A percentile compares a stretch with the other conserved stretches of the same genome.
These are phyloP conservation scores for Leptopilina drosophilae DNA, from an alignment of 2,888 invertebrate species.

Conservation along the genomic window DNA sequence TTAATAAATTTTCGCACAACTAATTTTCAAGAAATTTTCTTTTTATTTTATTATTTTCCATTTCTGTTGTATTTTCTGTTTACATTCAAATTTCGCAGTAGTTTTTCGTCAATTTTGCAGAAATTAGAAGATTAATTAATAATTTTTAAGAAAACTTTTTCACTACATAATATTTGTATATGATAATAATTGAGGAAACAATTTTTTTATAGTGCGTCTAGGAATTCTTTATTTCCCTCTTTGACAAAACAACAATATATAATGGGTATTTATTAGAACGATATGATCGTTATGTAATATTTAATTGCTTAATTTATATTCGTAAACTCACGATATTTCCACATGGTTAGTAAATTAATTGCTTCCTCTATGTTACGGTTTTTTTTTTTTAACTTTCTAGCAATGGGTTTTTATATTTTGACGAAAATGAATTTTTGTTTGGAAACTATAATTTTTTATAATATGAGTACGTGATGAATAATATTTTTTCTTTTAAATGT, in stretches of 20 bases:
- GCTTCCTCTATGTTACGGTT: neutral
- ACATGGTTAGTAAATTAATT: neutral
- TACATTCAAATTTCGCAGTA: neutral
- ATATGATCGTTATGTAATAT: slow-evolving; percentile 2
- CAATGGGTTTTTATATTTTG: no score
- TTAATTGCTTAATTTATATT: slow-evolving; percentile 5
- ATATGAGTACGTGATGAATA: no score
- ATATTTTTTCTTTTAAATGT: no score
- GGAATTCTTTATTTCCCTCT: neutral
- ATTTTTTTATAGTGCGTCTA: neutral
- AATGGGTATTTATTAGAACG: slow-evolving; percentile 2
- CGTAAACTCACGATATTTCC: neutral
- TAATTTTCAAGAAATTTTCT: neutral
- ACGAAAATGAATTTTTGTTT: neutral
- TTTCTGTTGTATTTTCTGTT: neutral
- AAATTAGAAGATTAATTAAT: neutral
- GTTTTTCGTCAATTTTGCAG: no score
- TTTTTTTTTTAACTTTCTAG: neutral
- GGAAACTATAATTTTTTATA: no score
- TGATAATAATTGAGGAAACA: slow-evolving; percentile 5
- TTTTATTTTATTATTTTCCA: neutral
- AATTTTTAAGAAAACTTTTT: neutral
- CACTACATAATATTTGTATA: neutral
- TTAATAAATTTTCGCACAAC: slow-evolving; percentile 37
- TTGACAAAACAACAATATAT: neutral